Percentiles rank a stretch among this genome's conserved stretches.
Conservation (phyloP, 2,797 vertebrate species). For the Setipinna tenuifilis region DNA sequence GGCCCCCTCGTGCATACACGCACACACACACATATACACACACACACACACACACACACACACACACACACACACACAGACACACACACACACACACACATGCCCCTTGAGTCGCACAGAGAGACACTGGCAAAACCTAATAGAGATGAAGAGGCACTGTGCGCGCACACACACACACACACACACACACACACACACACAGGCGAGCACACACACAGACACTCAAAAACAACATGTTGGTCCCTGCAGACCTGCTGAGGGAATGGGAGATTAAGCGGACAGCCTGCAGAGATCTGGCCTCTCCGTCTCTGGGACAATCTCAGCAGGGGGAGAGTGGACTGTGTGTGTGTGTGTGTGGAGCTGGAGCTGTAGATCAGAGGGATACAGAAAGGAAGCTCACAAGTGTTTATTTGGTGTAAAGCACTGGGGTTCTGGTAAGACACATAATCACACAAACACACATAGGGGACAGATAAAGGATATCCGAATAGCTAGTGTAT, state of each 20-base stretch:
- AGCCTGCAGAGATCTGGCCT: not conserved
- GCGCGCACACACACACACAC: no score
- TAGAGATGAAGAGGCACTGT: not conserved
- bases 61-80: constrained; percentile 25
- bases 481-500: not conserved
- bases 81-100: constrained; percentile 27
- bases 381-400: not conserved
- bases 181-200: no score
- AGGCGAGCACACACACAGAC: not conserved
- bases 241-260: constrained; percentile 6
- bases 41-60: constrained; percentile 34
- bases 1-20: constrained; percentile 32
- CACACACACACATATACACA: constrained; percentile 24
- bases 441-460: not conserved
- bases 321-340: not conserved
- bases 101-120: not conserved
- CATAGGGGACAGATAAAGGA: not conserved
- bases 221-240: not conserved
- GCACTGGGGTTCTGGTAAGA: not conserved
- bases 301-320: not conserved
- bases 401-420: constrained; percentile 12
- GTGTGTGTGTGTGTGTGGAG: not conserved
- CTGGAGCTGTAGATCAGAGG: not conserved
- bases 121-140: not conserved
- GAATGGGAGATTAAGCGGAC: constrained; percentile 12